Base-by-base conservation (phyloP, 2,888 invertebrate genomes). In the Pristionchus arcanus region DNA sequence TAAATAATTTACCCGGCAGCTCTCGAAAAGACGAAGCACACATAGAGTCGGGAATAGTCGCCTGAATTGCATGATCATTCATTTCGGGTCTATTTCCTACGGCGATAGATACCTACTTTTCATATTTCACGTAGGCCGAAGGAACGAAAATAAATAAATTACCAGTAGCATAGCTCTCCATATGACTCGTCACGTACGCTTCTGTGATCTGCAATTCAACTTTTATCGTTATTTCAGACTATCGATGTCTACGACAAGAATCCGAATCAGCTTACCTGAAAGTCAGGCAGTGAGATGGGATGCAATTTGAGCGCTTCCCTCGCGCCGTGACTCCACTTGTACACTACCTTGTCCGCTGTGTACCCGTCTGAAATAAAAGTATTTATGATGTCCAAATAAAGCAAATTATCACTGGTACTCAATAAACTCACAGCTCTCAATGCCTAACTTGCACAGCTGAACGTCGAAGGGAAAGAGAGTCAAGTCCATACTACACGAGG, bases 341-440 rank as follows among this genome's bases (percentile, higher is more conserved):
- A 94, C 25, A 92, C 89, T 15, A 94, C 94, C 84, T 94, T 93
- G 86, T 94, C 94, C 19, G 94, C 94, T 2, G 94, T 94, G 91
- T 95, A 94, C 7, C 94, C 94, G 74, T 94, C 94, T 94, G 86
- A 92, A 68, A 42, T 87, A 25, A 28, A 28, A 28, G 11, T 11
- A 34, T 55, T 59, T 13, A 49, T 77, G 42, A 25, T 25, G 5
- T 53, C 21, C n/a, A 49, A n/a, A 49, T 4, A 34, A 74, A 15
- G 2, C 0, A 49, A n/a, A 25, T 16, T n/a, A 13, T 34, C 28
- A 53, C 25, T 49, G 53, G n/a, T n/a, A n/a, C n/a, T n/a, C n/a
- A n/a, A n/a, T 15, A n/a, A 63, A 92, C 93, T 92, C 90, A 94
- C 94, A 95, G 90, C 94, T 94, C 87, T 95, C 95, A 53, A 95